Evolutionary conservation across 2,888 invertebrate species (phyloP), one percentile per base, ranked within the genome.

Genomic region (Leucophenga montana): DNA sequence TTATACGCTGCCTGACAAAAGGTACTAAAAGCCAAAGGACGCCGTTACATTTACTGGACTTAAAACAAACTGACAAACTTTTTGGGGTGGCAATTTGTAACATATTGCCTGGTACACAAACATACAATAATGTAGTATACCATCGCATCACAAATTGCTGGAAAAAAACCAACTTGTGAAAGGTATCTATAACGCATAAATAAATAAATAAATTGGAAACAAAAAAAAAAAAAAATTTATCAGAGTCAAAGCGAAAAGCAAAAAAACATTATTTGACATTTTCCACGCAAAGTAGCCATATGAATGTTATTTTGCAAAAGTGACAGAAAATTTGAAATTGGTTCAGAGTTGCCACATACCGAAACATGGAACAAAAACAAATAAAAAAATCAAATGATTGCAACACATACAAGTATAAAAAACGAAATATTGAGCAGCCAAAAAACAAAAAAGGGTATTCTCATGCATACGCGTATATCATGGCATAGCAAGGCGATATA

Each of bases 251-350:
- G 18, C 14, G 20, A 46, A 14, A 64, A 18, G 22, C 14, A 64
- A 6, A 64, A 20, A 27, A 27, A 59, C 33, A 59, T 14, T 27
- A 27, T 27, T 20, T 64, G 62, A 64, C 62, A 64, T 48, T 64
- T 64, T 44, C 62, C 62, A 48, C 16, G 61, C 33, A 61, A 64
- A 48, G 62, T 64, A 64, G 62, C 62, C 62, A 48, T 27, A 27
- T 14, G 22, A 8, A 56, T 27, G n/a, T 18, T 56, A 59, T 64
- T 18, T 80, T 71, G 70, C 74, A 76, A 76, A 82, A 80, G 73
- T 82, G 78, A 77, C 78, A 82, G 81, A 82, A 82, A 82, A 82
- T 82, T 82, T 82, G 77, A 82, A 82, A 82, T 82, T 82, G 82
- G 79, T 82, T 82, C 75, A 71, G 59, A 65, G 50, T 16, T 67